phyloP scores from a whole-genome alignment of 2,113 vertebrate species.

The Orthonyx spaldingii region DNA sequence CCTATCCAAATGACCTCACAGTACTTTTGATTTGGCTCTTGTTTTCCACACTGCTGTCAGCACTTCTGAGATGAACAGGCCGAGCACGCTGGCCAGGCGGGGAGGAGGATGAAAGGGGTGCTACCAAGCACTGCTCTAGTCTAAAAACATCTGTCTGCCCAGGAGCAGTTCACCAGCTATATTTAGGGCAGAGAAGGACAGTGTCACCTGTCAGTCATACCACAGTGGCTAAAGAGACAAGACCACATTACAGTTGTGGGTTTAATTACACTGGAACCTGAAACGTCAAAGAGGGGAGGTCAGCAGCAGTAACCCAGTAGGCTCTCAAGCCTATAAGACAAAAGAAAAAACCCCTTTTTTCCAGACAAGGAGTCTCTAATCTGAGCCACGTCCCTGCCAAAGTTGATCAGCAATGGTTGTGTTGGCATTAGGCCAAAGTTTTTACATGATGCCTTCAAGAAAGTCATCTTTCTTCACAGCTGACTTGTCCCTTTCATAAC shows the following conservation, averaged over 20 bases:
- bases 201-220: not conserved
- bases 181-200: not conserved
- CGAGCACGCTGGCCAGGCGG: not conserved
- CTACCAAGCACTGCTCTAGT: not conserved
- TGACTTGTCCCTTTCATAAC: not conserved
- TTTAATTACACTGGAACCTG: not conserved
- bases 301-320: not conserved
- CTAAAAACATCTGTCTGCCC: not conserved
- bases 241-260: not conserved
- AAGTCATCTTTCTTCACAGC: not conserved
- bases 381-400: not conserved
- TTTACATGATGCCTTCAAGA: not conserved
- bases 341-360: not conserved
- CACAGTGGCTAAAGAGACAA: not conserved
- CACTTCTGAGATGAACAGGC: not conserved
- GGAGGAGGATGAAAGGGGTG: not conserved
- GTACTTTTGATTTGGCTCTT: not conserved
- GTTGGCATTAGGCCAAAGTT: not conserved
- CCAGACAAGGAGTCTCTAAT: not conserved
- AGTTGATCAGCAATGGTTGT: not conserved
- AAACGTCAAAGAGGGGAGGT: not conserved
- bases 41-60: not conserved
- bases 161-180: not conserved
- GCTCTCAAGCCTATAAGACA: not conserved
- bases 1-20: not conserved